Percentiles rank a stretch among this genome's conserved stretches.
These are phyloP conservation scores for Drosophila pseudoobscura DNA, from an alignment of 1,140 invertebrate species.

Conservation along the genomic window DNA sequence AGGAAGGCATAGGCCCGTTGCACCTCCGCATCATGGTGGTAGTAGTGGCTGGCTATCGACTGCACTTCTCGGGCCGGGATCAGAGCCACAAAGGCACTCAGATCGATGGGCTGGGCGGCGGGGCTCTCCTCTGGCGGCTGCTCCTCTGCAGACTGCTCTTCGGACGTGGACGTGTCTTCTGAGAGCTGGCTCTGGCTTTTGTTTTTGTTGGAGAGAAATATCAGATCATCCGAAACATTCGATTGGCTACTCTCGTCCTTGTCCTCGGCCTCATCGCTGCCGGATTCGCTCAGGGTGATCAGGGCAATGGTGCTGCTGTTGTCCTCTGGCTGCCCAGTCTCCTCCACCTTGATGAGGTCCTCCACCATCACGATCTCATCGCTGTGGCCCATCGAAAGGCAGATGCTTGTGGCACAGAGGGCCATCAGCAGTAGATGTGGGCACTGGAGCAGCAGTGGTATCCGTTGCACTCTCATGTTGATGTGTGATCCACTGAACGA, in stretches of 20 bases:
- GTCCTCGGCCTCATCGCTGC: conserved; percentile 43
- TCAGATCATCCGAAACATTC: conserved; percentile 66
- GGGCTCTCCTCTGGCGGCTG: conserved; percentile 5
- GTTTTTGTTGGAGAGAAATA: conserved; percentile 50
- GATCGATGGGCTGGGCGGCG: conserved; percentile 46
- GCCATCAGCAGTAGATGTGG: conserved; percentile 7
- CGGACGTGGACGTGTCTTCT: conserved; percentile 23
- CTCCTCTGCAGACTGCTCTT: background rate
- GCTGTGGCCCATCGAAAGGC: conserved; percentile 3
- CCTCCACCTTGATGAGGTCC: conserved; percentile 22
- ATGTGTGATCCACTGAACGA: conserved; percentile 25
- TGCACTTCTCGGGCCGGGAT: conserved; percentile 63
- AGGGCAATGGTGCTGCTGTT: conserved; percentile 35
- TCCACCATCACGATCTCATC: conserved; percentile 39
- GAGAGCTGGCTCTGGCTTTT: conserved; percentile 14
- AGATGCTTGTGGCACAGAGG: conserved; percentile 2
- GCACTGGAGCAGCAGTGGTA: background rate
- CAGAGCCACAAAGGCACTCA: conserved; percentile 67
- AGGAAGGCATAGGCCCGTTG: conserved; percentile 66
- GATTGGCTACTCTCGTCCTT: conserved; percentile 24
- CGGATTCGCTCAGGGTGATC: conserved; percentile 38
- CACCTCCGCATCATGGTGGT: conserved; percentile 71
- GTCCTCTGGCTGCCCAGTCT: conserved; percentile 4
- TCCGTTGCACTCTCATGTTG: conserved; percentile 7
- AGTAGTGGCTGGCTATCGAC: conserved; percentile 61